Percentiles rank a stretch among this genome's conserved stretches.
Evolutionary conservation across 35 echinoderm and acorn worm genomes (phyloP).

Genomic region (Holothuria glaberrima): DNA sequence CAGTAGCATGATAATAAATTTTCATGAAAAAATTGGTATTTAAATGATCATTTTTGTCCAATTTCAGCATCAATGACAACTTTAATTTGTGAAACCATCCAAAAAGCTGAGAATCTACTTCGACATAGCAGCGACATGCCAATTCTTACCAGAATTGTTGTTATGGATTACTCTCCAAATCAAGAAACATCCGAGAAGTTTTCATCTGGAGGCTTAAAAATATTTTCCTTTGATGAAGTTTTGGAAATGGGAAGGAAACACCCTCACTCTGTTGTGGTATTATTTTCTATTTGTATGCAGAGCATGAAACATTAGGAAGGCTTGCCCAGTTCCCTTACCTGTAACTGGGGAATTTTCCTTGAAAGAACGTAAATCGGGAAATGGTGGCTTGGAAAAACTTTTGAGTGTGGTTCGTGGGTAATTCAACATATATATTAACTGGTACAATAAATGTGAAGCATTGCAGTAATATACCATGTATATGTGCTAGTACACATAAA

Average conservation of each 20-base stretch:
- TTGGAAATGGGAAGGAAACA: background rate
- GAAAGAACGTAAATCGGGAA: too few species aligned
- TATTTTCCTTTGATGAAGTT: slow-evolving; percentile 38
- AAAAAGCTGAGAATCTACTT: slow-evolving; percentile 22
- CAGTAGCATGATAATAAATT: too few species aligned
- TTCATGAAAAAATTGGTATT: background rate
- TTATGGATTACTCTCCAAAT: slow-evolving; percentile 17
- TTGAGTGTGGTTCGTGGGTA: too few species aligned
- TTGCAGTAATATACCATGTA: too few species aligned
- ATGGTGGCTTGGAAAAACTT: too few species aligned
- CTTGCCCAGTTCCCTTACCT: too few species aligned
- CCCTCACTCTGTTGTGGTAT: slow-evolving; percentile 30
- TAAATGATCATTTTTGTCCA: background rate
- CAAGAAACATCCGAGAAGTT: slow-evolving; percentile 13
- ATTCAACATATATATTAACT: too few species aligned
- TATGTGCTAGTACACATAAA: too few species aligned
- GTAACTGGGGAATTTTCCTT: too few species aligned
- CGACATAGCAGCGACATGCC: slow-evolving; percentile 31
- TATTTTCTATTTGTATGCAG: too few species aligned
- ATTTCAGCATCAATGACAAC: slow-evolving; percentile 42
- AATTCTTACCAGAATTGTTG: background rate
- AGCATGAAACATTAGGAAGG: too few species aligned
- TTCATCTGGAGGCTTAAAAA: background rate
- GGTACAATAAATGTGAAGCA: too few species aligned
- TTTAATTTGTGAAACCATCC: slow-evolving; percentile 9